A percentile compares a stretch with the other conserved stretches of the same genome.
These are phyloP conservation scores for Sebastes steindachneri DNA, from an alignment of 2,797 vertebrate genomes.

Conservation along the genomic window DNA sequence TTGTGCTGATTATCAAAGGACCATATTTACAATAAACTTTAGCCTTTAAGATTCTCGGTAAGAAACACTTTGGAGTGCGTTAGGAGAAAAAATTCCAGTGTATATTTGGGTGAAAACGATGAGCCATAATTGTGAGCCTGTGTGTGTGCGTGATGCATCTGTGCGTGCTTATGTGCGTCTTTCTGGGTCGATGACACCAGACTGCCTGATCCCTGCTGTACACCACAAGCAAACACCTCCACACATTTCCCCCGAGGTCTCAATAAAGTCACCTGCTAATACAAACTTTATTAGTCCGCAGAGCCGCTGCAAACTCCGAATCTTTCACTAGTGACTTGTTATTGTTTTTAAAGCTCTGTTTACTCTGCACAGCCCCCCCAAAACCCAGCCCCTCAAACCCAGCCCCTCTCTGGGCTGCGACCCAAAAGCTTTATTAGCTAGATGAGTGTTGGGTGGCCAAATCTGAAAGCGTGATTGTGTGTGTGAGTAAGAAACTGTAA, in stretches of 20 bases:
- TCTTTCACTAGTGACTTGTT: conserved; percentile 67
- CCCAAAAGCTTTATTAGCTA: conserved; percentile 71
- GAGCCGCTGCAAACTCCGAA: conserved; percentile 31
- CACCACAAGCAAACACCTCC: conserved; percentile 40
- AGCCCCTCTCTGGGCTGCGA: conserved; percentile 58
- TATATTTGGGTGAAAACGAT: not conserved
- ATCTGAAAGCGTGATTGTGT: conserved; percentile 45
- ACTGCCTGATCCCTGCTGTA: conserved; percentile 13
- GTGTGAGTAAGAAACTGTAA: conserved; percentile 20
- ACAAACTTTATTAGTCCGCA: conserved; percentile 49
- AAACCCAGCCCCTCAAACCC: conserved; percentile 26
- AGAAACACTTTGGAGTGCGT: not conserved
- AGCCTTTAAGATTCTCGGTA: not conserved
- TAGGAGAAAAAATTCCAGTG: not conserved
- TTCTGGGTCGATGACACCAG: not conserved
- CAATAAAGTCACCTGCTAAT: conserved; percentile 59
- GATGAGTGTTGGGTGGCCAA: conserved; percentile 70
- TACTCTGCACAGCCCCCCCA: conserved; percentile 49
- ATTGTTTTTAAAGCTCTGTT: conserved; percentile 77
- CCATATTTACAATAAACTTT: not conserved
- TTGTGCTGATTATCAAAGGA: not conserved
- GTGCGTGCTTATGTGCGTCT: not conserved
- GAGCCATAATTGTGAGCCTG: not conserved
- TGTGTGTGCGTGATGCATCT: not conserved
- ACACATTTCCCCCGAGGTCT: conserved; percentile 30